Evolutionary conservation across 37 sponge, comb jelly and placozoan genomes (phyloP), one percentile per base, ranked within the genome.

Genomic region (Dysidea cf. avara): DNA sequence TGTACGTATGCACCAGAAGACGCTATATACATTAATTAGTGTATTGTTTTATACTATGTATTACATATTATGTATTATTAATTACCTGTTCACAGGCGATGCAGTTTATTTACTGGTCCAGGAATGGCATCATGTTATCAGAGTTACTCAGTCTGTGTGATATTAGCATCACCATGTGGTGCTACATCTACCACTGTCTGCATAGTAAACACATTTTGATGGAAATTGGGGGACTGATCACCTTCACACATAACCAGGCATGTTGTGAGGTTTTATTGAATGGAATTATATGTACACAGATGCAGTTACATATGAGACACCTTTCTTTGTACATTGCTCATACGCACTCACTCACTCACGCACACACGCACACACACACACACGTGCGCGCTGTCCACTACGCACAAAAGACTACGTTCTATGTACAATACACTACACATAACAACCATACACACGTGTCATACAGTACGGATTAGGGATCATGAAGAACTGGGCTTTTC

Each of bases 101-200:
- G 24, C 78, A 85, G 67, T 46, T 85, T 20, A 56, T 85, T 14
- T 78, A 78, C 39, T 85, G 85, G 85, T 78, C 79, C 0, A 63
- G 85, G 32, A 85, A 85, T 72, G 85, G 85, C 7, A 71, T 85
- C 17, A 54, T 67, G 13, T 13, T 85, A 20, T 37, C 25, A 65
- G 85, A 85, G 39, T 39, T 85, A 25, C 47, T 43, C 7, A 9
- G 9, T 9, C 46, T 43, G 46, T 43, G 46, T 43, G 46, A 43
- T 43, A 43, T 43, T 9, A 43, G 46, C 9, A 9, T 43, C 5
- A 43, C 46, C 46, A 43, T 9, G 7, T 43, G 46, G 56, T 22
- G 38, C 1, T 39, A 29, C 21, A 64, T 61, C 17, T 30, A 64
- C 54, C 34, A 39, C 30, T 33, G 53, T 21, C 39, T 76, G 2